A percentile compares a stretch with the other conserved stretches of the same genome.
phyloP scores from a whole-genome alignment of 1,140 invertebrate species.

The Drosophila leontia region DNA sequence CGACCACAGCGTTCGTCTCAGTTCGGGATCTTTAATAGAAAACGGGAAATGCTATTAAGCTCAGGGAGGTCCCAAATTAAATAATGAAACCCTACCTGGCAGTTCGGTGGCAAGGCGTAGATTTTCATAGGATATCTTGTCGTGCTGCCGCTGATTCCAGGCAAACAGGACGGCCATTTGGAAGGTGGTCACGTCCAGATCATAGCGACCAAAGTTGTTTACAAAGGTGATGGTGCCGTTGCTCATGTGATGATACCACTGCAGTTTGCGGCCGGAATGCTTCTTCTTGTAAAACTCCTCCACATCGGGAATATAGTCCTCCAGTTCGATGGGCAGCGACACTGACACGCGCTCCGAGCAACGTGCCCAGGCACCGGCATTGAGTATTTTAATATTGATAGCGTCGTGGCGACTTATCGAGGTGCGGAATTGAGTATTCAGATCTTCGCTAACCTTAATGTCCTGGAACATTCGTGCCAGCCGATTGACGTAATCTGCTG shows the following conservation, averaged over 20 bases:
- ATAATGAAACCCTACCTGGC: slow-evolving; percentile 86
- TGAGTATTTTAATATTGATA: slow-evolving; percentile 97
- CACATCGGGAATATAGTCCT: slow-evolving; percentile 99
- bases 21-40: slow-evolving; percentile 90
- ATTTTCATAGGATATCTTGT: slow-evolving; percentile 98
- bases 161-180: slow-evolving; percentile 99
- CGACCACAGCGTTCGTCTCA: slow-evolving; percentile 98
- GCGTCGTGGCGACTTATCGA: slow-evolving; percentile 89
- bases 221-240: slow-evolving; percentile 99
- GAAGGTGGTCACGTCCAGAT: slow-evolving; percentile 99
- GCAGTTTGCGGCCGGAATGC: slow-evolving; percentile 98
- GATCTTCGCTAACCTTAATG: slow-evolving; percentile 97
- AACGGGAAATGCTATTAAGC: not conserved
- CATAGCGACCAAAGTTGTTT: slow-evolving; percentile 97
- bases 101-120: slow-evolving; percentile 97
- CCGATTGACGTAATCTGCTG: slow-evolving; percentile 99
- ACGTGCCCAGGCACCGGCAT: slow-evolving; percentile 98
- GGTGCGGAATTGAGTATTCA: slow-evolving; percentile 97
- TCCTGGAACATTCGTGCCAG: slow-evolving; percentile 99
- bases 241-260: slow-evolving; percentile 99
- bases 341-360: slow-evolving; percentile 97
- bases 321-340: slow-evolving; percentile 97
- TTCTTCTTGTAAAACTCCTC: slow-evolving; percentile 98
- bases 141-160: slow-evolving; percentile 97
- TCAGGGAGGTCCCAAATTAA: not conserved